phyloP scores from a whole-genome alignment of 2,113 vertebrate species.

The Thomomys bottae region DNA sequence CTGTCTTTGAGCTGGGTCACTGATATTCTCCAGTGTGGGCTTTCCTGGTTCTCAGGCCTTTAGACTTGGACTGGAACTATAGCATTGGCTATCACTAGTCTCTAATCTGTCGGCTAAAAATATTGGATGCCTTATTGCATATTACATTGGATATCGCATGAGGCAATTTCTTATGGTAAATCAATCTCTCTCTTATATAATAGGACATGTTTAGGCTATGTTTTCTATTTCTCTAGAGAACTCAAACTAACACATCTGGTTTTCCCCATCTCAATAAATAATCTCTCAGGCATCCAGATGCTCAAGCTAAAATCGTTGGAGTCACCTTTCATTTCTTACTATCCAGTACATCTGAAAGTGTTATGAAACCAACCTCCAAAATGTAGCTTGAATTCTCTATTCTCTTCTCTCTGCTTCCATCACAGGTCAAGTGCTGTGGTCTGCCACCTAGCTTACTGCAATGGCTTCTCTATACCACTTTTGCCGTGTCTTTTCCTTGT shows the following conservation, averaged over 20 bases:
- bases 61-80: not conserved
- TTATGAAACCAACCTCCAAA: not conserved
- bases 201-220: not conserved
- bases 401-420: not conserved
- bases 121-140: not conserved
- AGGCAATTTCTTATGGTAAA: not conserved
- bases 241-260: not conserved
- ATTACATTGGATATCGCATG: too few species aligned
- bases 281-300: not conserved
- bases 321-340: not conserved
- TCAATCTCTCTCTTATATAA: not conserved
- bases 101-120: not conserved
- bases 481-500: not conserved
- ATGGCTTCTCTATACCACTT: not conserved
- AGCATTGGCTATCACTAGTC: not conserved
- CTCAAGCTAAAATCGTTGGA: not conserved
- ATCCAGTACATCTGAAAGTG: not conserved
- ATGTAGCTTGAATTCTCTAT: too few species aligned
- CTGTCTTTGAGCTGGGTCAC: not conserved
- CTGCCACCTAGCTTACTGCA: too few species aligned
- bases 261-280: slow-evolving; percentile 8
- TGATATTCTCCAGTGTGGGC: not conserved
- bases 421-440: too few species aligned
- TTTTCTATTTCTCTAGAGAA: not conserved
- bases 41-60: not conserved